These are phyloP conservation scores for Periphyllus acericola DNA, from an alignment of 2,888 invertebrate genomes.

Conservation along the genomic window DNA sequence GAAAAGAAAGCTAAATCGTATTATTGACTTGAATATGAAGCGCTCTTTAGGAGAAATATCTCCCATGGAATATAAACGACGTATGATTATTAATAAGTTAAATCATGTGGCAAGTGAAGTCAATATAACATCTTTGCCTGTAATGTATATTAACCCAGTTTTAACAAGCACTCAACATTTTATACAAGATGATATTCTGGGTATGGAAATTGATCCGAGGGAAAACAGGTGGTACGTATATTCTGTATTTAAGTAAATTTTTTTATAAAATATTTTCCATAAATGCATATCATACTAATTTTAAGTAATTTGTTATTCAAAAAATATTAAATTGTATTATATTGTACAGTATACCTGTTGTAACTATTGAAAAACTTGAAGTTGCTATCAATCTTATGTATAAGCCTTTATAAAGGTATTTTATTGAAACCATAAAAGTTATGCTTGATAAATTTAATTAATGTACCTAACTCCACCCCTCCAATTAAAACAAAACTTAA, in stretches of 20 bases:
- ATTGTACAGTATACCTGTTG: not conserved
- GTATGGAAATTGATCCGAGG: conserved; percentile 39
- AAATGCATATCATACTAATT: too few species aligned
- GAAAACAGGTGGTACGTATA: conserved; percentile 33
- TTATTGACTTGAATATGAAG: conserved; percentile 20
- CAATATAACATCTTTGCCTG: not conserved
- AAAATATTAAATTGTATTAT: not conserved
- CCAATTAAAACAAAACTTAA: too few species aligned
- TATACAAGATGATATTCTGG: conserved; percentile 12
- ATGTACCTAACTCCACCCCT: too few species aligned
- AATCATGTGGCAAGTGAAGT: not conserved
- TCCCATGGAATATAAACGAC: conserved; percentile 34
- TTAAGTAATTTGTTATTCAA: not conserved
- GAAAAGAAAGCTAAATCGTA: conserved; percentile 3
- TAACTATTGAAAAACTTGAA: not conserved
- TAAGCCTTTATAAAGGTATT: not conserved
- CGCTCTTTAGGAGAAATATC: conserved; percentile 22
- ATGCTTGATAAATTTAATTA: too few species aligned
- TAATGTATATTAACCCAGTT: not conserved
- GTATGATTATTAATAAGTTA: conserved; percentile 7
- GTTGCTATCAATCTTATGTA: not conserved
- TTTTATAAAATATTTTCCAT: not conserved
- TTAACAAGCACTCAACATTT: not conserved
- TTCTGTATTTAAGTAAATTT: not conserved
- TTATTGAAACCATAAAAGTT: not conserved